Percentiles rank a stretch among this genome's conserved stretches.
Conservation (phyloP, 53 echinoderm and acorn worm genomes). For the Mesocentrotus franciscanus region DNA sequence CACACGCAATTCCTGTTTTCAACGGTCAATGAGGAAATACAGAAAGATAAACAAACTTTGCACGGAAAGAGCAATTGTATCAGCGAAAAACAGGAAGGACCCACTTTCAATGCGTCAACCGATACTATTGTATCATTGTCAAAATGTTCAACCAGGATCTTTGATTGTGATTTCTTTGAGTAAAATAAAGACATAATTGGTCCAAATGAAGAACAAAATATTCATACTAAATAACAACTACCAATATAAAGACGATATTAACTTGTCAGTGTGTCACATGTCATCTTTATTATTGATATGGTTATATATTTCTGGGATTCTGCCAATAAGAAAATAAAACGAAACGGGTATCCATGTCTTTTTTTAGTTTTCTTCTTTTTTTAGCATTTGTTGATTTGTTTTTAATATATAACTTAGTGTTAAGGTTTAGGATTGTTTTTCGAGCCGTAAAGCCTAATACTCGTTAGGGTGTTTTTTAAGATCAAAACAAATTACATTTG, state of each 20-base stretch:
- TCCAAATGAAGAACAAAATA: neutral
- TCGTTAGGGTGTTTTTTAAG: too few relatives aligned
- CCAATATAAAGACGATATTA: neutral
- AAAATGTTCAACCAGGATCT: too few relatives aligned
- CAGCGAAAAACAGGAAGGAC: too few relatives aligned
- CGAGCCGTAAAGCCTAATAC: too few relatives aligned
- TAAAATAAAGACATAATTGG: neutral
- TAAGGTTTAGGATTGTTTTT: neutral
- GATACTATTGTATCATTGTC: too few relatives aligned
- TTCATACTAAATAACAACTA: neutral
- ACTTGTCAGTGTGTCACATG: neutral
- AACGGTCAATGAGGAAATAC: too few relatives aligned
- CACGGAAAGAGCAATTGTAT: too few relatives aligned
- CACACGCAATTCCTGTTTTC: too few relatives aligned
- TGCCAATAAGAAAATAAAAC: constrained; percentile 2
- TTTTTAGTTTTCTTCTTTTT: neutral
- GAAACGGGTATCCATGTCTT: neutral
- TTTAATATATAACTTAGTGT: neutral
- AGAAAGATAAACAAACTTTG: too few relatives aligned
- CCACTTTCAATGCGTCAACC: too few relatives aligned
- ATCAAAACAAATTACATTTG: too few relatives aligned
- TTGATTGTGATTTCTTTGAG: neutral
- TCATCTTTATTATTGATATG: neutral
- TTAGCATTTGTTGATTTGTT: neutral
- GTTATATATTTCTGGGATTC: neutral